phyloP scores from a whole-genome alignment of 2,888 invertebrate genomes.

The Periphyllus acericola region DNA sequence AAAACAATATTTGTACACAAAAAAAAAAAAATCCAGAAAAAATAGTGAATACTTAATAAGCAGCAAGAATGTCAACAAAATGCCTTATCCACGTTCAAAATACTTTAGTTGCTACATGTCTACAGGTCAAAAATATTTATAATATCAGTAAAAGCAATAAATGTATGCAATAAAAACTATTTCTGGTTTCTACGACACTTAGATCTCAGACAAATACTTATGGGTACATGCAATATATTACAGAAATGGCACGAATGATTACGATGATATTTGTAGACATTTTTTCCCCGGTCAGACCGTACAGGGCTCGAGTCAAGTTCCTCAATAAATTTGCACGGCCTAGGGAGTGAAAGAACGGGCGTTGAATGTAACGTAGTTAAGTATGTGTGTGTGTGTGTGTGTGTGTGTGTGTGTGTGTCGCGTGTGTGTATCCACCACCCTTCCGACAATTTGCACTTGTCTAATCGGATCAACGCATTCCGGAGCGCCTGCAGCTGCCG shows the following conservation, averaged over 20 bases:
- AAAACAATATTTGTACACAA: neutral
- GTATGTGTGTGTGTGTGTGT: neutral
- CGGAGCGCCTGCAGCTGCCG: conserved; percentile 40
- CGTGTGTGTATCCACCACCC: neutral
- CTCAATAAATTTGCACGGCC: conserved; percentile 36
- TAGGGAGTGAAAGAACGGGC: conserved; percentile 12
- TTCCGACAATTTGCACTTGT: conserved; percentile 46
- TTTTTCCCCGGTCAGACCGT: neutral
- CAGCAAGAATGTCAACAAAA: neutral
- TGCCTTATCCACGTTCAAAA: neutral
- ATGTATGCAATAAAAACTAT: neutral
- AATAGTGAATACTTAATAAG: neutral
- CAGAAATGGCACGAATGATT: neutral
- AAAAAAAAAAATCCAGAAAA: no score
- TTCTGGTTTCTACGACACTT: neutral
- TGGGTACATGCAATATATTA: neutral
- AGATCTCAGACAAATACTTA: neutral
- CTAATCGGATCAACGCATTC: conserved; percentile 56
- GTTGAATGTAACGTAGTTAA: conserved; percentile 8
- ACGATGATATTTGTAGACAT: conserved; percentile 37
- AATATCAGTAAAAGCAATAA: neutral
- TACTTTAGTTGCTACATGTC: no score
- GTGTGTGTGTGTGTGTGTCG: neutral
- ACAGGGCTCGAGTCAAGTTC: conserved; percentile 27
- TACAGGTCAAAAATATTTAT: neutral